A percentile compares a stretch with the other conserved stretches of the same genome.
Conservation (phyloP, 2,797 vertebrate species). For the Hipposideros larvatus region DNA sequence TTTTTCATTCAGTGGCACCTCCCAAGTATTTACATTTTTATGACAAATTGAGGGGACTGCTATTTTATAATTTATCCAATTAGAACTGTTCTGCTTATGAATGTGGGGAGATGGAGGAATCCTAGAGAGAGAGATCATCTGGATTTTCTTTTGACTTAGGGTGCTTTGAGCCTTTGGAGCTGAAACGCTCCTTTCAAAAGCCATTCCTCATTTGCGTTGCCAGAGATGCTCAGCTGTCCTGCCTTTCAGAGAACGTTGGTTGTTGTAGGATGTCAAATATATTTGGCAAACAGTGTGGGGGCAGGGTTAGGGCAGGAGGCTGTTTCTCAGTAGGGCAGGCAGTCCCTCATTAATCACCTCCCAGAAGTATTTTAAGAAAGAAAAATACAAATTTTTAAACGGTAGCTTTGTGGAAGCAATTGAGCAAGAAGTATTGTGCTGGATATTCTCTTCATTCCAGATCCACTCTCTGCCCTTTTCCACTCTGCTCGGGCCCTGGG, state of each 20-base stretch:
- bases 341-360: neutral
- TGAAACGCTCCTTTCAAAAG: neutral
- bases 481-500: neutral
- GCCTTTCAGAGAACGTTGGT: neutral
- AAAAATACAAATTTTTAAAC: slow-evolving; percentile 1
- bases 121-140: neutral
- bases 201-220: neutral
- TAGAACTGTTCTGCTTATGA: neutral
- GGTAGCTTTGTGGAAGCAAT: neutral
- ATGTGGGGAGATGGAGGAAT: neutral
- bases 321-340: neutral
- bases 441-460: neutral
- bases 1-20: neutral
- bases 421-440: neutral
- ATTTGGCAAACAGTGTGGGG: neutral
- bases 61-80: neutral
- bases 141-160: neutral
- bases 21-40: neutral
- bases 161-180: neutral
- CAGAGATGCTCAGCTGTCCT: neutral
- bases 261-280: neutral
- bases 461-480: neutral
- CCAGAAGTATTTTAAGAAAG: neutral
- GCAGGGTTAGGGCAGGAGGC: neutral
- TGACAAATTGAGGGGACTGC: neutral